phyloP scores from a whole-genome alignment of 2,888 invertebrate genomes.

The Ganaspis brasiliensis region DNA sequence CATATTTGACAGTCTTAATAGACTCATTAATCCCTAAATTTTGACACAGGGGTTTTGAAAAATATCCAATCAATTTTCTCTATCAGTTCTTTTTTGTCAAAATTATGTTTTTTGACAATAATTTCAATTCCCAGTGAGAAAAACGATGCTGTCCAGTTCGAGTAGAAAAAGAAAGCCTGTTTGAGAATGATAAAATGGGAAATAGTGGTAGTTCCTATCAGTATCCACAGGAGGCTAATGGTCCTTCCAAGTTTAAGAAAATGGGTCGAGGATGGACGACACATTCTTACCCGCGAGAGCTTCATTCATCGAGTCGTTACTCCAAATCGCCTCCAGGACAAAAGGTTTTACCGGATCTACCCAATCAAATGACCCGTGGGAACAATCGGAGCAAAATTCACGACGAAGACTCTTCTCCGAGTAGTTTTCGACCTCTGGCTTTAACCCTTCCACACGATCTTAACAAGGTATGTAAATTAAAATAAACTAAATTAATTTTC shows the following conservation, averaged over 20 bases:
- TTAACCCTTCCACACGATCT: slow-evolving; percentile 75
- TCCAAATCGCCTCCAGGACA: slow-evolving; percentile 71
- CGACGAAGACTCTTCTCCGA: slow-evolving; percentile 91
- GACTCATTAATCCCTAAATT: too few relatives aligned
- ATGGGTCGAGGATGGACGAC: slow-evolving; percentile 72
- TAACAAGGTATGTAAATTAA: slow-evolving; percentile 77
- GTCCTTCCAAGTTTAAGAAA: slow-evolving; percentile 60
- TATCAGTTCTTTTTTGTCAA: too few relatives aligned
- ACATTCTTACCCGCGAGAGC: slow-evolving; percentile 73
- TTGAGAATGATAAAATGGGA: slow-evolving; percentile 67
- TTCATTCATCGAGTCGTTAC: slow-evolving; percentile 62
- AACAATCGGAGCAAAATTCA: slow-evolving; percentile 91
- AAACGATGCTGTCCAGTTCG: slow-evolving; percentile 32
- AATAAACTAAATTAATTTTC: too few relatives aligned
- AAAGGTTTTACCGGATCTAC: slow-evolving; percentile 87
- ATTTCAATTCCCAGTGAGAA: too few relatives aligned
- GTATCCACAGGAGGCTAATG: slow-evolving; percentile 57
- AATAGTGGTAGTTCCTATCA: slow-evolving; percentile 71
- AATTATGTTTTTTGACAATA: too few relatives aligned
- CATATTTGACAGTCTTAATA: too few relatives aligned
- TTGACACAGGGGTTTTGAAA: too few relatives aligned
- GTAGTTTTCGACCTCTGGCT: slow-evolving; percentile 84
- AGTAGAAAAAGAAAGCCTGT: slow-evolving; percentile 45
- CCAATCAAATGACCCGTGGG: slow-evolving; percentile 88
- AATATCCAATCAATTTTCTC: too few relatives aligned